Base-by-base conservation (phyloP, 2,888 invertebrate genomes). In the Lumbricus terrestris region DNA sequence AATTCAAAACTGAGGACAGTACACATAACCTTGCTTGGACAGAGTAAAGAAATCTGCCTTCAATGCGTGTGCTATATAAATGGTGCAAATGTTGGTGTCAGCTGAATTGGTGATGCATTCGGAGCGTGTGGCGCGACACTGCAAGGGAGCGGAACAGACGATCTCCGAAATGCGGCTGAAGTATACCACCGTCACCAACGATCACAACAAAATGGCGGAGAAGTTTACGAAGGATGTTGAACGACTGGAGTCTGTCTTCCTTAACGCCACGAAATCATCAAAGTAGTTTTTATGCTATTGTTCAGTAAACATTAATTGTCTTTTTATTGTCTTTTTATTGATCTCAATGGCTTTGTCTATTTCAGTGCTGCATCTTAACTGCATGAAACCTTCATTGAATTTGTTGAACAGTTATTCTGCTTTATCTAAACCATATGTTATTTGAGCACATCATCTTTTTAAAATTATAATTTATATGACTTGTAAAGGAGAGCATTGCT, bases 61-160 rank as follows among this genome's bases (percentile, higher is more conserved):
- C 8, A 29, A 16, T 69, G 8, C 47, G 23, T 69, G 1, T 11
- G n/a, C 1, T 0, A n/a, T 69, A n/a, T n/a, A 69, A n/a, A n/a
- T 69, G 69, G 2, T 69, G 23, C 3, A 47, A 47, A 47, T 47
- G 3, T 23, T 47, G 38, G 69, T 69, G 69, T 11, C 92, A 95
- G 95, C 95, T 90, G 95, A 95, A 92, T 92, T 95, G 88, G 93
- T 95, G 90, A 93, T 95, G 94, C 95, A 95, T 91, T 93, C 93
- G 4, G 95, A 95, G 92, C 93, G 95, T 38, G 95, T 95, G 35
- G 92, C 93, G 0, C 93, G 94, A 23, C 95, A 95, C 92, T 93
- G 94, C 92, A 94, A 94, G 91, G 95, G 95, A 11, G 93, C 95
- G 82, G 93, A 93, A 38, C 94, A 94, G 91, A 93, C 94, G 0